Evolutionary conservation across 2,113 vertebrate species (phyloP), one percentile per base, ranked within the genome.

Genomic region (Scolopax mira): DNA sequence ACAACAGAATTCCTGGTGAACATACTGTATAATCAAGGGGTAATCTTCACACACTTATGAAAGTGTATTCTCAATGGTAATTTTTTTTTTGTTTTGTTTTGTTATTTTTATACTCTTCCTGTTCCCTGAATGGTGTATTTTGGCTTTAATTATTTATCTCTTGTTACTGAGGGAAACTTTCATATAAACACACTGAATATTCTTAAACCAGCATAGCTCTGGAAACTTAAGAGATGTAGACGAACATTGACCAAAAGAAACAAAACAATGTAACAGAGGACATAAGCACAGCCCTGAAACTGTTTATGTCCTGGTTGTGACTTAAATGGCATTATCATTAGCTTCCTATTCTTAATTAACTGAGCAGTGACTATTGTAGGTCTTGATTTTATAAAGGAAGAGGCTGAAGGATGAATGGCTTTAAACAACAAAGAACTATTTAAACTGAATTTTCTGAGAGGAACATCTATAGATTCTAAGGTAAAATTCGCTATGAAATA

Each of bases 241-340:
- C 77, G 74, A 93, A 90, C 67, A 95, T 83, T 91, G 83, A 96
- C 91, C 65, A 46, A 97, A 97, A 96, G 10, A 66, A 96, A 92
- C 90, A 87, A 88, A 52, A 91, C 91, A 87, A 81, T 33, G 37
- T 85, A 94, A 67, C 39, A 92, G 51, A 89, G 60, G 74, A 65
- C 58, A 73, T 70, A 94, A 93, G 21, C 57, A 85, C 60, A 73
- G 42, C 66, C 54, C 39, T 90, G 85, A 83, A 97, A 94, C 33
- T 5, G 3, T 73, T 90, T 94, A 67, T 74, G 37, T 88, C 37
- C 75, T 95, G 65, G 61, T 95, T 97, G 95, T 94, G 71, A 97
- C 71, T 94, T 95, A 96, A 97, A 95, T 91, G 6, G 6, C 12
- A 87, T 90, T 88, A 80, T 75, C 15, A 13, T 94, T 97, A 96